Conservation (phyloP, 2,797 vertebrate species). For the Mareca penelope region DNA sequence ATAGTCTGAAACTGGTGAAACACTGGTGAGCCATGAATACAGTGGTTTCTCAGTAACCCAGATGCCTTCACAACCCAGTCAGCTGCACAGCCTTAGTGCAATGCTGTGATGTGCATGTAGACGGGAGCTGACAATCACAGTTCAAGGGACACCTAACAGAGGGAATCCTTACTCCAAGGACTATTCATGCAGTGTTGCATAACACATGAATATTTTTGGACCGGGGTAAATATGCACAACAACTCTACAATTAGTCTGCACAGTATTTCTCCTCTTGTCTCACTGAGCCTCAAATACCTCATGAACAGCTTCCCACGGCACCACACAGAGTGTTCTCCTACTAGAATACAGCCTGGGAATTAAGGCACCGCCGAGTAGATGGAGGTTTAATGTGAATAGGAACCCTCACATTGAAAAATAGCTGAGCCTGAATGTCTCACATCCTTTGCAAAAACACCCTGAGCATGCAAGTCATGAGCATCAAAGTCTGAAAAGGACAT, state of each 20-base stretch:
- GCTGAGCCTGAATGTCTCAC: neutral
- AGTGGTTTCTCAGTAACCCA: neutral
- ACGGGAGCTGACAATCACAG: neutral
- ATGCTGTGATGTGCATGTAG: neutral
- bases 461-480: accelerated
- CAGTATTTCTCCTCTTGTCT: neutral
- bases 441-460: neutral
- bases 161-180: neutral
- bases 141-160: neutral
- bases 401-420: neutral
- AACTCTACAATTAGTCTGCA: neutral
- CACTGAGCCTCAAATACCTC: neutral
- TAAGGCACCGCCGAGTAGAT: neutral
- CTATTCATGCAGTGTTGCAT: neutral
- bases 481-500: neutral
- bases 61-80: neutral
- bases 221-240: neutral
- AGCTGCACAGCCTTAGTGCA: neutral
- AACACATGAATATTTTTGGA: neutral
- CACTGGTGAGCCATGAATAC: neutral
- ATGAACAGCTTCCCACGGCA: neutral
- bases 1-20: neutral
- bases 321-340: neutral
- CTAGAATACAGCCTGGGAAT: neutral
- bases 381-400: neutral